Percentiles rank a stretch among this genome's conserved stretches.
Conservation (phyloP, 2,797 vertebrate genomes). For the Gallinago nigripennis region DNA sequence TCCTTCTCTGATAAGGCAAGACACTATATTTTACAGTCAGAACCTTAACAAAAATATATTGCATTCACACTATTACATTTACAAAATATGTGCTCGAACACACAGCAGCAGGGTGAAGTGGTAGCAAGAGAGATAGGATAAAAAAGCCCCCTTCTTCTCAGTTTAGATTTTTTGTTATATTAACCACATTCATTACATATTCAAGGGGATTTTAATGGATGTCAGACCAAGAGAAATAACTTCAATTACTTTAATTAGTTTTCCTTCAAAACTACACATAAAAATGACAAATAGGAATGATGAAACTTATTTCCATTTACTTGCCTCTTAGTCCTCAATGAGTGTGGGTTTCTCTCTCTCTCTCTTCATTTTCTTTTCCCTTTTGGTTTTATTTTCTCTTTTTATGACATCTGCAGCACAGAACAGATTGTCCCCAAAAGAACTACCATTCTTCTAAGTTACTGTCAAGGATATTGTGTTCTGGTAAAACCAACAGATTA, state of each 20-base stretch:
- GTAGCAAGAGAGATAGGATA: neutral
- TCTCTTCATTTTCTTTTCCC: neutral
- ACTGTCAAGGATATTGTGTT: neutral
- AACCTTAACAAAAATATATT: neutral
- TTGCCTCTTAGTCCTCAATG: neutral
- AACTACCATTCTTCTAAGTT: neutral
- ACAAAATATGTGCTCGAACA: neutral
- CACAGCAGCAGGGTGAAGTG: neutral
- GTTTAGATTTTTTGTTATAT: conserved; percentile 20
- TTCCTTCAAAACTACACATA: conserved; percentile 36
- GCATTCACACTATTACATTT: neutral
- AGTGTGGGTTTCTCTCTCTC: neutral
- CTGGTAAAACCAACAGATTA: neutral
- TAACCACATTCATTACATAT: conserved; percentile 41
- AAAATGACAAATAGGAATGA: conserved; percentile 57
- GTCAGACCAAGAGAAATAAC: conserved; percentile 48
- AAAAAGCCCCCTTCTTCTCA: neutral
- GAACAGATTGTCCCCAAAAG: neutral
- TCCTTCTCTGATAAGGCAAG: neutral
- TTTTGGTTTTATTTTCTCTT: neutral
- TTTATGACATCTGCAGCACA: neutral
- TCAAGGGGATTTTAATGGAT: conserved; percentile 50
- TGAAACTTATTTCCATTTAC: conserved; percentile 60
- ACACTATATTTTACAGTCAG: neutral
- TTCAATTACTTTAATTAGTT: conserved; percentile 72